These are phyloP conservation scores for Rhopilema esculentum DNA, from an alignment of 30 jellyfish, hydroid and myxozoan species.

Conservation along the genomic window DNA sequence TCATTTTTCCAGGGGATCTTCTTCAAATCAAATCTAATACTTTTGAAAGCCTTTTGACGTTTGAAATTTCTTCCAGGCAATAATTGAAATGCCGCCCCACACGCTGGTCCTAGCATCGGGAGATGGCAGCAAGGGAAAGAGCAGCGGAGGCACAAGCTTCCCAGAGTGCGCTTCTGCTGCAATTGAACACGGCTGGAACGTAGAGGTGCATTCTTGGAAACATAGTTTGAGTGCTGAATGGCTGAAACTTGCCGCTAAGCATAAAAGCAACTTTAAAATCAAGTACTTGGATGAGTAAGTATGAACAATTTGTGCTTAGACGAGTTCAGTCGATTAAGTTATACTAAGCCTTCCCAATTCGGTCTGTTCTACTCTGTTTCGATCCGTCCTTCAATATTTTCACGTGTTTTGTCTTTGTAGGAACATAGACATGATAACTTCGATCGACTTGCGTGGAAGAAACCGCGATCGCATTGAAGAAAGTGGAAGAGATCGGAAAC, in stretches of 20 bases:
- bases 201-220: slow-evolving; percentile 92
- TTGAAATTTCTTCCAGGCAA: slow-evolving; percentile 79
- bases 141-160: slow-evolving; percentile 85
- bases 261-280: slow-evolving; percentile 54
- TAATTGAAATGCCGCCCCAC: slow-evolving; percentile 87
- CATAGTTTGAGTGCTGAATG: slow-evolving; percentile 94
- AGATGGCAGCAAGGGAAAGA: slow-evolving; percentile 92
- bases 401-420: slow-evolving; percentile 5
- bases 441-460: slow-evolving; percentile 39
- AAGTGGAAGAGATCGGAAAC: slow-evolving; percentile 10
- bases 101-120: slow-evolving; percentile 91
- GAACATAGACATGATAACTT: slow-evolving; percentile 43
- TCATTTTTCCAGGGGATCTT: no score
- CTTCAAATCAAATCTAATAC: no score
- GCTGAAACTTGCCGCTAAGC: slow-evolving; percentile 86
- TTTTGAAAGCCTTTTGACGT: not conserved
- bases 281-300: slow-evolving; percentile 82
- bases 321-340: no score
- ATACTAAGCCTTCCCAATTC: no score
- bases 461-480: slow-evolving; percentile 68
- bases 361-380: no score
- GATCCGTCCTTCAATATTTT: no score
- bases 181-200: slow-evolving; percentile 94
- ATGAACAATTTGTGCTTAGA: no score
- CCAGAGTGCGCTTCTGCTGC: slow-evolving; percentile 88